A percentile compares a stretch with the other conserved stretches of the same genome.
These are phyloP conservation scores for Hetaerina titia DNA, from an alignment of 2,888 invertebrate species.

Conservation along the genomic window DNA sequence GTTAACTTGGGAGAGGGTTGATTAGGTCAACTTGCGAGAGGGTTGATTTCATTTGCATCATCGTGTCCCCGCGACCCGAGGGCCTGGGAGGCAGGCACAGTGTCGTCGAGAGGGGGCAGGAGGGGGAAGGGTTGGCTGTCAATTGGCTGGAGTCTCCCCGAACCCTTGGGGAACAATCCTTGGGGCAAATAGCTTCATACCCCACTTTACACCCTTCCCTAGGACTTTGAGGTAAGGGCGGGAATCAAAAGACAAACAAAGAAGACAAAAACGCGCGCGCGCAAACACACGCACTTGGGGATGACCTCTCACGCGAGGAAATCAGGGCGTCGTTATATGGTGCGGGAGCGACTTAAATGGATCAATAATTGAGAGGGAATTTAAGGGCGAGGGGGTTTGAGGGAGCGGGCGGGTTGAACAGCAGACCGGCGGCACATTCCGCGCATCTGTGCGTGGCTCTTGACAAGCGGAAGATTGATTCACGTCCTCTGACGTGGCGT, in stretches of 20 bases:
- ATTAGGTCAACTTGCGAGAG: too few species aligned
- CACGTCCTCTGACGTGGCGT: not conserved
- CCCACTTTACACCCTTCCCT: not conserved
- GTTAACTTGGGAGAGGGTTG: too few species aligned
- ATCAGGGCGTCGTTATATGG: not conserved
- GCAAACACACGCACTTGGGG: not conserved
- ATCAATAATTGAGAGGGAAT: constrained; percentile 56
- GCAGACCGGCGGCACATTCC: constrained; percentile 25
- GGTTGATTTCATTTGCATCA: too few species aligned
- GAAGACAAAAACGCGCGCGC: not conserved
- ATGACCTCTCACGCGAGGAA: constrained; percentile 21
- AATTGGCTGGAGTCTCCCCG: too few species aligned
- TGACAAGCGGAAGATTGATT: constrained; percentile 60
- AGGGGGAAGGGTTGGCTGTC: too few species aligned
- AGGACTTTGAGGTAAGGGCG: not conserved
- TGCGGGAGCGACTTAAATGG: constrained; percentile 37
- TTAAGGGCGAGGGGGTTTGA: not conserved
- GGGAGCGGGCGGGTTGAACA: not conserved
- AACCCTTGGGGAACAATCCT: too few species aligned
- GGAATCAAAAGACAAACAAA: not conserved
- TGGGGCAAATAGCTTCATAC: not conserved
- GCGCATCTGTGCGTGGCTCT: constrained; percentile 20
- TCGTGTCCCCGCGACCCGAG: too few species aligned
- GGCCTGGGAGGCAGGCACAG: too few species aligned
- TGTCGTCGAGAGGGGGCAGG: too few species aligned